Evolutionary conservation across 2,797 vertebrate genomes (phyloP).

Genomic region (Sorex maritimensis): DNA sequence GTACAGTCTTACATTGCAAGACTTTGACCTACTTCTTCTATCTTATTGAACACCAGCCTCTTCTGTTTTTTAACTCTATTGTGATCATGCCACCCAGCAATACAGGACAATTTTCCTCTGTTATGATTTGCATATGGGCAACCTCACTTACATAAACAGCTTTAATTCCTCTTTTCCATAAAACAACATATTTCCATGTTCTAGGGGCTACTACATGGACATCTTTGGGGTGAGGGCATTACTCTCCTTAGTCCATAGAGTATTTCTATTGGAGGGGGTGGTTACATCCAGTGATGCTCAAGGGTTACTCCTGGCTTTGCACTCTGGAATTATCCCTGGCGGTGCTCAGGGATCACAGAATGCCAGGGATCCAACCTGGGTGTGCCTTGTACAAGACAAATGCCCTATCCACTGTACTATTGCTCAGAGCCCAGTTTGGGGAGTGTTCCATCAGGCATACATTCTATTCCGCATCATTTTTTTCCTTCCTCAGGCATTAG

Average conservation of each 20-base stretch:
- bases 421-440: too few relatives aligned
- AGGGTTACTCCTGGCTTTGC: too few relatives aligned
- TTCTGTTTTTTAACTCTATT: not conserved
- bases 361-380: too few relatives aligned
- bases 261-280: too few relatives aligned
- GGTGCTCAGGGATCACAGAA: too few relatives aligned
- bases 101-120: not conserved
- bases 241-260: not conserved
- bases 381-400: too few relatives aligned
- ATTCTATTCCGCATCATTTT: not conserved
- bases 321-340: too few relatives aligned
- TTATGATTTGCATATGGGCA: not conserved
- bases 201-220: not conserved
- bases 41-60: slow-evolving; percentile 7
- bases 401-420: too few relatives aligned
- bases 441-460: not conserved
- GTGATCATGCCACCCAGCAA: not conserved
- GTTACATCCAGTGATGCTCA: too few relatives aligned
- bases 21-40: not conserved
- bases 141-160: not conserved
- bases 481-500: not conserved
- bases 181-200: not conserved
- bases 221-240: not conserved
- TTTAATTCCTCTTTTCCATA: slow-evolving; percentile 14
- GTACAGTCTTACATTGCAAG: not conserved